Evolutionary conservation across 2,888 invertebrate genomes (phyloP).

Genomic region (Chalcis sispes): DNA sequence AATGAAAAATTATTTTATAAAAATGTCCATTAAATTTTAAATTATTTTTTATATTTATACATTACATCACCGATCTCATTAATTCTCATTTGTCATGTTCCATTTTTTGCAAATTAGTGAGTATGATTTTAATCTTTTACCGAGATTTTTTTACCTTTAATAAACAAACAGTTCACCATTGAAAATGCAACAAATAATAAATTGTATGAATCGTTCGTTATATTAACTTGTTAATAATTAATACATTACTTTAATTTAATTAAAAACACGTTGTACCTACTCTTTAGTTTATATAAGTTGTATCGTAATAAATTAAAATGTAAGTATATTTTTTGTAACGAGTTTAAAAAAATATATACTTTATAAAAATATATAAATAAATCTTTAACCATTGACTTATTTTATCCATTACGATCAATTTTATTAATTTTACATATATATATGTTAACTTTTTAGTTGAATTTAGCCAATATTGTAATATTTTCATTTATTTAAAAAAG

Average conservation of each 20-base stretch:
- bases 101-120: constrained; percentile 24
- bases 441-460: too few species aligned
- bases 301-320: background rate
- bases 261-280: constrained; percentile 36
- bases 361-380: constrained; percentile 29
- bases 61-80: constrained; percentile 41
- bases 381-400: background rate
- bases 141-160: constrained; percentile 3
- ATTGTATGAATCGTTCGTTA: background rate
- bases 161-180: background rate
- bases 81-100: constrained; percentile 17
- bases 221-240: background rate
- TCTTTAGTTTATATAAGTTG: constrained; percentile 23
- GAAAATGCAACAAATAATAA: constrained; percentile 22
- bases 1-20: constrained; percentile 12
- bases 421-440: too few species aligned
- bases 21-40: constrained; percentile 5
- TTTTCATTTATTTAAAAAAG: too few species aligned
- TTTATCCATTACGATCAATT: background rate
- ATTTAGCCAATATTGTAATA: too few species aligned
- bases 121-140: constrained; percentile 2
- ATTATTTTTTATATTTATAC: constrained; percentile 21
- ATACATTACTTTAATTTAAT: constrained; percentile 13
- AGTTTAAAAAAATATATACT: constrained; percentile 33
- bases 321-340: constrained; percentile 47